Evolutionary conservation across 2,888 invertebrate genomes (phyloP), one percentile per base, ranked within the genome.

Genomic region (Byasa hedistus): DNA sequence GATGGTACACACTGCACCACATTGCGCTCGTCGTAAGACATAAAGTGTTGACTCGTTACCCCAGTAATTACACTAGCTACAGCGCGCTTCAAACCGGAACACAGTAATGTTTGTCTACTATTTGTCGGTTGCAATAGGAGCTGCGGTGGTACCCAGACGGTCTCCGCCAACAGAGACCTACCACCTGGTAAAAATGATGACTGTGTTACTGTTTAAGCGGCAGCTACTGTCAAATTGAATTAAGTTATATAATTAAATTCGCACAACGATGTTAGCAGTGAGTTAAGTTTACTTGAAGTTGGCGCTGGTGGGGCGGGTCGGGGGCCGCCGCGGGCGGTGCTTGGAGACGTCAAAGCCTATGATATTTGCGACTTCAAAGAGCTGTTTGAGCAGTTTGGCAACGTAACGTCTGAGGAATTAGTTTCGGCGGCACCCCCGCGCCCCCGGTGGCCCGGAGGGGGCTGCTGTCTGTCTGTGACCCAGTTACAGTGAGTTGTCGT

Each of bases 331-430:
- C 3, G 19, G 56, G 51, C 21, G 21, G 12, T 22, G 12, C 22
- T 58, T 17, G 7, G 22, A 48, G 22, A 60, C 60, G 55, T 60
- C 60, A 56, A 22, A 54, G 23, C 23, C 39, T 59, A 44, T 32
- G 44, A 55, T 27, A 44, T 32, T 44, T 22, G 19, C 22, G 65
- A 65, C 56, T 55, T 32, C 65, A 65, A 65, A 65, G 65, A 39
- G 21, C 60, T 60, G 55, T 21, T 55, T 7, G 19, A 44, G 19
- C n/a, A 44, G 44, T n/a, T 58, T 52, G 23, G 54, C 39, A 44
- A 52, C 23, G 32, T 21, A 27, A 52, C 23, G 51, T 21, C 39
- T 52, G 21, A 51, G 21, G 51, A 51, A 21, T 51, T n/a, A 51
- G 15, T 51, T 19, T 19, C 3, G 51, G 21, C n/a, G n/a, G 10